phyloP scores from a whole-genome alignment of 2,888 invertebrate genomes.

The Epistrophe grossulariae region DNA sequence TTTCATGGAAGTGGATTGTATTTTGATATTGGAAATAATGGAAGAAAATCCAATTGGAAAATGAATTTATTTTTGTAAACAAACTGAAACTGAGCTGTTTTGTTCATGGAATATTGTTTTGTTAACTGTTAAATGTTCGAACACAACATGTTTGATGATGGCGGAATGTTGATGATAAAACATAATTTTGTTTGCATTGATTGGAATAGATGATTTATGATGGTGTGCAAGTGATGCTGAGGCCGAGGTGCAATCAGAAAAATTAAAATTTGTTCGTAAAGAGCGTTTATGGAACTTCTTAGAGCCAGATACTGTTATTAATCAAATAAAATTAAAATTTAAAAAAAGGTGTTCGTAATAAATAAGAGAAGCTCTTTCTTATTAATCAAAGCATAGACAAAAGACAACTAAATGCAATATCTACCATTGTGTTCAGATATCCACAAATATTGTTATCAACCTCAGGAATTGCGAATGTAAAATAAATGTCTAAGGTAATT shows the following conservation, averaged over 20 bases:
- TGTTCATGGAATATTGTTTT: neutral
- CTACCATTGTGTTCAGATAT: too few relatives aligned
- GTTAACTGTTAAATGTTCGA: neutral
- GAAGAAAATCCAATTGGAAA: conserved; percentile 13
- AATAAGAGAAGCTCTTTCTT: too few relatives aligned
- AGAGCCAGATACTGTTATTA: too few relatives aligned
- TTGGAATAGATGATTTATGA: neutral
- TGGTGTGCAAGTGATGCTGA: neutral
- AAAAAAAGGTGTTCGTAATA: too few relatives aligned
- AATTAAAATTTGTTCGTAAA: neutral
- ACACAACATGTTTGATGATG: conserved; percentile 33
- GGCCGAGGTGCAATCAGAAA: neutral
- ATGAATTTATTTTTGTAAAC: conserved; percentile 31
- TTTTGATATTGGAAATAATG: conserved; percentile 5
- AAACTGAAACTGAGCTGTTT: conserved; percentile 2
- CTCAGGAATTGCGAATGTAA: too few relatives aligned
- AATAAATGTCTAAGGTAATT: too few relatives aligned
- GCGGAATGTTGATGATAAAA: conserved; percentile 21
- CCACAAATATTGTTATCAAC: too few relatives aligned
- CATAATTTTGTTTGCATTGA: neutral
- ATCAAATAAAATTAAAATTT: too few relatives aligned
- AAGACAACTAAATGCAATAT: too few relatives aligned
- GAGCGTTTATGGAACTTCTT: too few relatives aligned
- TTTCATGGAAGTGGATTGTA: conserved; percentile 23
- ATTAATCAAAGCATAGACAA: too few relatives aligned